These are phyloP conservation scores for Epirrhoe alternata DNA, from an alignment of 2,888 invertebrate species.

Conservation along the genomic window DNA sequence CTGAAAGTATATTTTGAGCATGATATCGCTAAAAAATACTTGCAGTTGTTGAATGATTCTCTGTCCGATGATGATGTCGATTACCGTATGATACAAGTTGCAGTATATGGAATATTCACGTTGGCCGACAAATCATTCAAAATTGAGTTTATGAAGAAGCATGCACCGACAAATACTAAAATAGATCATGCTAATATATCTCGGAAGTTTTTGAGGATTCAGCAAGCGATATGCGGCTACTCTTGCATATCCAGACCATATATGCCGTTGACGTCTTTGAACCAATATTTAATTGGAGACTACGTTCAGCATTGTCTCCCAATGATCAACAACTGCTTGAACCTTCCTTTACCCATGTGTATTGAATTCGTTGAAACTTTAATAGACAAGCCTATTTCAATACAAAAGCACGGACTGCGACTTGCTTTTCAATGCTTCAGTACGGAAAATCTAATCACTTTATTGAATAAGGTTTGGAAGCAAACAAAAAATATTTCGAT, in stretches of 20 bases:
- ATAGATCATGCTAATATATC: slow-evolving; percentile 53
- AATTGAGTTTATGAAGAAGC: slow-evolving; percentile 52
- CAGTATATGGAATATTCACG: slow-evolving; percentile 57
- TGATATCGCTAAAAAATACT: slow-evolving; percentile 28
- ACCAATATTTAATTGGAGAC: slow-evolving; percentile 60
- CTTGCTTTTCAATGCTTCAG: slow-evolving; percentile 61
- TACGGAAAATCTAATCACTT: slow-evolving; percentile 50
- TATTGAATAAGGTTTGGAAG: slow-evolving; percentile 55
- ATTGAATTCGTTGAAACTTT: slow-evolving; percentile 55
- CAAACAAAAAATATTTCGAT: slow-evolving; percentile 60
- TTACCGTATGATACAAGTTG: slow-evolving; percentile 32
- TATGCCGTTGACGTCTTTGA: slow-evolving; percentile 51
- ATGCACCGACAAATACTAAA: slow-evolving; percentile 55
- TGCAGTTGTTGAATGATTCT: slow-evolving; percentile 31
- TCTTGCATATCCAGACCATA: slow-evolving; percentile 59
- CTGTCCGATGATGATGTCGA: slow-evolving; percentile 20
- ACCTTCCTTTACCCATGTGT: slow-evolving; percentile 52
- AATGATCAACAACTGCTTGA: slow-evolving; percentile 56
- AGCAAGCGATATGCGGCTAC: slow-evolving; percentile 60
- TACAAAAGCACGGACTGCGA: slow-evolving; percentile 65
- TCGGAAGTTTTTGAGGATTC: slow-evolving; percentile 48
- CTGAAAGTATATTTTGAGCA: slow-evolving; percentile 31
- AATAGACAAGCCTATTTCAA: slow-evolving; percentile 58
- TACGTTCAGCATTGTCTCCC: slow-evolving; percentile 60
- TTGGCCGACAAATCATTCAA: slow-evolving; percentile 51